Evolutionary conservation across 1,140 invertebrate genomes (phyloP).

Genomic region (Drosophila auraria): DNA sequence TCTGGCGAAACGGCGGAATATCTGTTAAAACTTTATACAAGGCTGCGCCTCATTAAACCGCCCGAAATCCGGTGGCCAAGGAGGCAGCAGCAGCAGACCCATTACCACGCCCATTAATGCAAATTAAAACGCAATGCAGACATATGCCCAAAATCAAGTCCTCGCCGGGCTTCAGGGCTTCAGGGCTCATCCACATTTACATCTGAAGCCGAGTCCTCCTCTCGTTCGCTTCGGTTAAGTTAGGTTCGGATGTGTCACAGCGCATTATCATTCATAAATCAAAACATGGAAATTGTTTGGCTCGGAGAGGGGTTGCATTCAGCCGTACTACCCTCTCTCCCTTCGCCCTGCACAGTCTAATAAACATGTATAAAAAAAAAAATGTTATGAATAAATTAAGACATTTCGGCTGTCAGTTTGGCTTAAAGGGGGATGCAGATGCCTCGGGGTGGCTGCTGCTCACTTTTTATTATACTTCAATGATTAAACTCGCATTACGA

Average conservation of each 20-base stretch:
- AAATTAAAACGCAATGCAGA: conserved; percentile 82
- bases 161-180: conserved; percentile 3
- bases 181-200: conserved; percentile 19
- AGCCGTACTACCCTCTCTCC: background rate
- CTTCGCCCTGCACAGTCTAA: conserved; percentile 53
- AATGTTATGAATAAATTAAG: conserved; percentile 81
- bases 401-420: conserved; percentile 64
- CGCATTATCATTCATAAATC: conserved; percentile 85
- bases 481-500: conserved; percentile 75
- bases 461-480: conserved; percentile 60
- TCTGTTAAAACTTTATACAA: conserved; percentile 50
- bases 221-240: conserved; percentile 20
- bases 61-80: conserved; percentile 29
- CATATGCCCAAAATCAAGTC: conserved; percentile 72
- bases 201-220: background rate
- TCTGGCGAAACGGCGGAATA: conserved; percentile 5
- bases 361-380: conserved; percentile 69
- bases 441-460: conserved; percentile 46
- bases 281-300: conserved; percentile 77
- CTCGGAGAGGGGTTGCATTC: conserved; percentile 33
- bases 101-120: conserved; percentile 84
- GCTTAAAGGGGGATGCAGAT: conserved; percentile 11
- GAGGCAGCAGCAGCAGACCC: conserved; percentile 37
- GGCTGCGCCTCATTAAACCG: conserved; percentile 70
- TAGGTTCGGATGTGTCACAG: conserved; percentile 73